phyloP scores from a whole-genome alignment of 1,140 invertebrate genomes.

The Cyclargus thomasi region DNA sequence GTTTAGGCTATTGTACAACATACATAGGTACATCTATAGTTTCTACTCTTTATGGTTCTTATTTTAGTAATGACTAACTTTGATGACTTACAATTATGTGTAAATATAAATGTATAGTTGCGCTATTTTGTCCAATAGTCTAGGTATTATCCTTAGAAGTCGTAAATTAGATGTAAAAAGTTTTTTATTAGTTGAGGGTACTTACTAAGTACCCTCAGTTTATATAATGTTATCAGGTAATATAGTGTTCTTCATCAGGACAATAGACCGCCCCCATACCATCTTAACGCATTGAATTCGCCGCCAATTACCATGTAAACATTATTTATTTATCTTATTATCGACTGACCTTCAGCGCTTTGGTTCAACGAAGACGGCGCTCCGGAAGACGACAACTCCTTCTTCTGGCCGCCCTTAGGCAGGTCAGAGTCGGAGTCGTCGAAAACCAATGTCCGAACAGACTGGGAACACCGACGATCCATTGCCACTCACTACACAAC shows the following conservation, averaged over 20 bases:
- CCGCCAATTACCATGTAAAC: slow-evolving; percentile 26
- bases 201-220: background rate
- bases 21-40: too few relatives aligned
- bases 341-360: slow-evolving; percentile 60
- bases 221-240: background rate
- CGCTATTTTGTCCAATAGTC: too few relatives aligned
- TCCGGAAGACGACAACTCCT: slow-evolving; percentile 50
- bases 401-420: slow-evolving; percentile 59
- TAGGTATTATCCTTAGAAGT: too few relatives aligned
- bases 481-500: slow-evolving; percentile 62
- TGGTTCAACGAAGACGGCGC: slow-evolving; percentile 58
- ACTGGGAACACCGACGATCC: slow-evolving; percentile 72
- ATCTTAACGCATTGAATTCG: slow-evolving; percentile 44
- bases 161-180: too few relatives aligned
- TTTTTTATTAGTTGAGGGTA: background rate
- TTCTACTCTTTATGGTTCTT: too few relatives aligned
- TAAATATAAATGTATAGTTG: too few relatives aligned
- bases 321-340: slow-evolving; percentile 36
- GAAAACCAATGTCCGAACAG: slow-evolving; percentile 70
- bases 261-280: too few relatives aligned
- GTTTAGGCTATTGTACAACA: background rate
- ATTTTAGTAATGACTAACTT: too few relatives aligned
- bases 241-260: slow-evolving; percentile 31
- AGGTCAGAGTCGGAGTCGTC: slow-evolving; percentile 67
- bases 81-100: too few relatives aligned